Evolutionary conservation across 1,140 invertebrate species (phyloP).

Genomic region (Zeugodacus cucurbitae): DNA sequence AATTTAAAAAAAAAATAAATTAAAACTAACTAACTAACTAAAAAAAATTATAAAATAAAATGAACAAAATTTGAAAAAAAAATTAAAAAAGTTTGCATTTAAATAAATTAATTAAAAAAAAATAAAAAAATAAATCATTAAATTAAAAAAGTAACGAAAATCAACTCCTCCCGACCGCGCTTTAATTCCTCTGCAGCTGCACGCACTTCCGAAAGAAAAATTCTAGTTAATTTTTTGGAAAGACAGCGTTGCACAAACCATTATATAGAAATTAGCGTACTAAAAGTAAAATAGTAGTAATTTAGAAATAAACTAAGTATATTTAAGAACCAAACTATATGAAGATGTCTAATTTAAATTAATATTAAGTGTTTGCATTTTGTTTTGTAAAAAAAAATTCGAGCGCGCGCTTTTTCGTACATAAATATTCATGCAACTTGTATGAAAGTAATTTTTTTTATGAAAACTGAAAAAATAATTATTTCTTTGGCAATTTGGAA

Average conservation of each 20-base stretch:
- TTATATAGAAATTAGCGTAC: not conserved
- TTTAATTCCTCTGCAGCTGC: not conserved
- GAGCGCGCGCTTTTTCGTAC: too few relatives aligned
- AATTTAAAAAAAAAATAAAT: too few relatives aligned
- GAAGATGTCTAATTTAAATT: not conserved
- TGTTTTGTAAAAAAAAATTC: too few relatives aligned
- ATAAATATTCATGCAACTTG: too few relatives aligned
- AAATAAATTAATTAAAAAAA: too few relatives aligned
- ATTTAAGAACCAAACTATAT: not conserved
- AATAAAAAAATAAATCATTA: too few relatives aligned
- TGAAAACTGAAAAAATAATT: too few relatives aligned
- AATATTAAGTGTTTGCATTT: too few relatives aligned
- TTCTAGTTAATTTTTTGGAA: slow-evolving; percentile 43
- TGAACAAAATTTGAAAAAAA: not conserved
- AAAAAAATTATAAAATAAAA: not conserved
- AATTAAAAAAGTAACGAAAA: not conserved
- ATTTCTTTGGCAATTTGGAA: too few relatives aligned
- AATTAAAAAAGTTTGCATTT: too few relatives aligned
- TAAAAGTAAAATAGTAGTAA: not conserved
- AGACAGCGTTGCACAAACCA: not conserved
- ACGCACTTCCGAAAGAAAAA: slow-evolving; percentile 45
- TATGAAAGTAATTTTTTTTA: too few relatives aligned
- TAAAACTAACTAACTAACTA: not conserved
- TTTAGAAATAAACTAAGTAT: not conserved
- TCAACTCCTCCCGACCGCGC: not conserved